Conservation (phyloP, 2,113 vertebrate genomes). For the Lutjanus erythropterus region DNA sequence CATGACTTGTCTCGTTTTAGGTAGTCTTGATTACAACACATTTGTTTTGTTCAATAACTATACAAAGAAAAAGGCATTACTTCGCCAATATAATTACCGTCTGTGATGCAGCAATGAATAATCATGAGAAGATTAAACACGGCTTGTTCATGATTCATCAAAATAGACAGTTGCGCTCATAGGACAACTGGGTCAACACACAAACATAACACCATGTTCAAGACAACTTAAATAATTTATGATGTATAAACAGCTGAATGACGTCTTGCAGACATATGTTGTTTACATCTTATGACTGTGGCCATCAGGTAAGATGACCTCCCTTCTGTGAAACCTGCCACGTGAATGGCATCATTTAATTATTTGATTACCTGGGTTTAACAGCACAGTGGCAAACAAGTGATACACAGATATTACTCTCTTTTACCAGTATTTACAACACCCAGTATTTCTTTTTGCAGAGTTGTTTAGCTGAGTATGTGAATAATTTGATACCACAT, state of each 20-base stretch:
- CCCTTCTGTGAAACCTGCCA: constrained; percentile 38
- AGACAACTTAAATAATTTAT: constrained; percentile 15
- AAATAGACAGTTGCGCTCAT: background rate
- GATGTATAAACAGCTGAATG: constrained; percentile 44
- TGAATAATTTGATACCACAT: background rate
- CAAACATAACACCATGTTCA: background rate
- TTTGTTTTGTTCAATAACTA: background rate
- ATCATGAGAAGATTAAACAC: background rate
- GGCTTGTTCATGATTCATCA: background rate
- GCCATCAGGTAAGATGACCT: constrained; percentile 49
- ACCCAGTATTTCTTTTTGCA: background rate
- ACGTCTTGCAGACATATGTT: constrained; percentile 74
- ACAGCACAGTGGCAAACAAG: background rate
- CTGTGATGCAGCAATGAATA: background rate
- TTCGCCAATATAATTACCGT: background rate
- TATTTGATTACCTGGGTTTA: constrained; percentile 52
- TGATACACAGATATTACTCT: background rate
- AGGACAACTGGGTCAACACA: background rate
- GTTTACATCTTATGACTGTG: constrained; percentile 62
- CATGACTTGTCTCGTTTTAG: too few species aligned
- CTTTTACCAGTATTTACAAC: background rate
- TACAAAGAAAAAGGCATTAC: background rate
- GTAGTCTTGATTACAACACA: too few species aligned
- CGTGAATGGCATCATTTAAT: constrained; percentile 36
- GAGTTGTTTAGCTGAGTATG: background rate